Percentiles rank a stretch among this genome's conserved stretches.
These are phyloP conservation scores for Brachionus sp. DNA, from an alignment of 1,140 invertebrate species.

Conservation along the genomic window DNA sequence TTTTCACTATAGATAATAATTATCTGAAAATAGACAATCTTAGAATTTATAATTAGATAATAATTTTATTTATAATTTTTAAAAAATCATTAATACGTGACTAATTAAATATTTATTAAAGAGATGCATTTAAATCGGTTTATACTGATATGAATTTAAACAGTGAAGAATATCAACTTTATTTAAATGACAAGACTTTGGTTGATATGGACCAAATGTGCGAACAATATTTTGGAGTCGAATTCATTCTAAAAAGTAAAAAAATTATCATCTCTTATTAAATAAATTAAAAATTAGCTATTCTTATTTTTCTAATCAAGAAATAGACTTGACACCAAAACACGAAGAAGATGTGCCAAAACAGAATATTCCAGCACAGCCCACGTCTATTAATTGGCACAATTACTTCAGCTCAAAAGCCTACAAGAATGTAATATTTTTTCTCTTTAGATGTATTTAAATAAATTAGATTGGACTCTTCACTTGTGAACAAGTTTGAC, in stretches of 20 bases:
- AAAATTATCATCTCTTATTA: background rate
- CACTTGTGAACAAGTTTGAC: background rate
- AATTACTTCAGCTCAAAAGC: background rate
- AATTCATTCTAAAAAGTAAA: constrained; percentile 14
- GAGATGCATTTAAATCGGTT: constrained; percentile 8
- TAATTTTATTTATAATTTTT: background rate
- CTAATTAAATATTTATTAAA: background rate
- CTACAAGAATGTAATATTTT: constrained; percentile 32
- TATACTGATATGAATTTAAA: background rate
- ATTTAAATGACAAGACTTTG: background rate
- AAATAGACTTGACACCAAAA: background rate
- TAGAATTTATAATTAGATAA: no score
- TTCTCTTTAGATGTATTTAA: background rate
- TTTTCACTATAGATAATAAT: background rate
- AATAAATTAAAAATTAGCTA: background rate
- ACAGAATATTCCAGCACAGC: background rate
- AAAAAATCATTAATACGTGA: background rate
- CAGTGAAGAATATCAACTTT: background rate
- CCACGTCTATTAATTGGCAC: constrained; percentile 35
- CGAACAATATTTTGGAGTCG: background rate
- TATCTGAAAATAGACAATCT: background rate
- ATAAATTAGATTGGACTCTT: background rate
- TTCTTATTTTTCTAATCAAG: background rate
- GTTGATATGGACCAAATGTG: background rate
- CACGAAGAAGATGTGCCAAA: background rate